Conservation (phyloP, 2,888 invertebrate species). For the Sminthurides aquaticus region DNA sequence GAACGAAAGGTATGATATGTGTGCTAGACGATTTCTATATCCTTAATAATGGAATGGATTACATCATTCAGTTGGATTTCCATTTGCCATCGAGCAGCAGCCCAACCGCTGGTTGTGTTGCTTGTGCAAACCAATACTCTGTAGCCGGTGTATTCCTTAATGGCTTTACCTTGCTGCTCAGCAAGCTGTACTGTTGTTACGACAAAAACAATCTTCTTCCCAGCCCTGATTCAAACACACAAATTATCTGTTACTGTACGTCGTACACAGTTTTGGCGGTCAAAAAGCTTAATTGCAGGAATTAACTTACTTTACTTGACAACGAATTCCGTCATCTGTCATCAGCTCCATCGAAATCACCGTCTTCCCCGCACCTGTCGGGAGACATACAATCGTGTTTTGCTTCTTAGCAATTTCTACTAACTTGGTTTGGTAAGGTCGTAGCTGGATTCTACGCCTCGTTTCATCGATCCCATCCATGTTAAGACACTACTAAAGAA, state of each 20-base stretch:
- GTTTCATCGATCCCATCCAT: no score
- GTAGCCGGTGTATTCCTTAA: constrained; percentile 61
- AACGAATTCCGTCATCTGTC: constrained; percentile 51
- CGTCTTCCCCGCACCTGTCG: constrained; percentile 89
- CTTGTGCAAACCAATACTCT: constrained; percentile 49
- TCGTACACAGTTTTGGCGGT: no score
- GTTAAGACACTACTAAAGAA: no score
- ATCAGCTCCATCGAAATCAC: constrained; percentile 74
- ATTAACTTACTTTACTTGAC: background rate
- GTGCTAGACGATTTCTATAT: background rate
- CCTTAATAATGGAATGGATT: no score
- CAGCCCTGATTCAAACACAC: constrained; percentile 50
- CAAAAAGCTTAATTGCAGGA: no score
- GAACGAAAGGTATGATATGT: background rate
- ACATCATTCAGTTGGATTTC: constrained; percentile 7
- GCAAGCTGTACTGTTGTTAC: constrained; percentile 76
- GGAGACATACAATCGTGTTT: constrained; percentile 85
- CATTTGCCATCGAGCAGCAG: background rate
- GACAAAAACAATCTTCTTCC: constrained; percentile 68
- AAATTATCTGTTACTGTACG: background rate
- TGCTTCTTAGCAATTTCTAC: constrained; percentile 61
- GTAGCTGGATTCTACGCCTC: no score
- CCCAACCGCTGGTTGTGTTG: background rate
- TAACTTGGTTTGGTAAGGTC: constrained; percentile 58
- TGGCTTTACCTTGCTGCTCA: constrained; percentile 62